Conservation (phyloP, 2,888 invertebrate genomes). For the Tolmerus cingulatus region DNA sequence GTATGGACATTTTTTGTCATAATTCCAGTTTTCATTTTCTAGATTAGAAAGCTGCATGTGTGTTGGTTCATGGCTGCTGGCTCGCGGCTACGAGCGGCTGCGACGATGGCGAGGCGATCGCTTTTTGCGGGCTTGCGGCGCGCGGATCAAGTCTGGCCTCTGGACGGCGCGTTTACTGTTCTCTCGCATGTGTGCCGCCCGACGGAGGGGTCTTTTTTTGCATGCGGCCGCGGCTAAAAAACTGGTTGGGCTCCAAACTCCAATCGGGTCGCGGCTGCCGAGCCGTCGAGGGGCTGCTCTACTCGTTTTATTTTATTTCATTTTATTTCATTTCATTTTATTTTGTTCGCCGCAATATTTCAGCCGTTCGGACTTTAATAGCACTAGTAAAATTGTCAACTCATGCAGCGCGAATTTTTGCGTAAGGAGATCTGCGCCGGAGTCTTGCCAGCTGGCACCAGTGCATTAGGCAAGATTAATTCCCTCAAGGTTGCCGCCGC, state of each 20-base stretch:
- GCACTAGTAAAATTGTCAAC: constrained; percentile 21
- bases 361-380: not conserved
- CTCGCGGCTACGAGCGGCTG: not conserved
- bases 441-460: not conserved
- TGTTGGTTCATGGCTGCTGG: not conserved
- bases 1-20: constrained; percentile 1
- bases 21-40: constrained; percentile 34
- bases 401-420: constrained; percentile 26
- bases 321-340: not conserved
- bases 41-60: constrained; percentile 13
- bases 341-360: not conserved
- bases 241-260: constrained; percentile 11
- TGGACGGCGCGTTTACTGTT: constrained; percentile 9
- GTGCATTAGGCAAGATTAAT: constrained; percentile 25
- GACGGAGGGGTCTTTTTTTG: not conserved
- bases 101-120: not conserved
- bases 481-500: constrained; percentile 14
- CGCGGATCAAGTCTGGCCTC: not conserved
- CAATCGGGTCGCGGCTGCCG: constrained; percentile 3
- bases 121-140: not conserved
- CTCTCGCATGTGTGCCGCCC: constrained; percentile 12
- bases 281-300: not conserved
- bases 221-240: not conserved
- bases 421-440: not conserved
- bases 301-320: not conserved